Evolutionary conservation across 1,140 invertebrate genomes (phyloP), one percentile per base, ranked within the genome.

Genomic region (Atta texana): DNA sequence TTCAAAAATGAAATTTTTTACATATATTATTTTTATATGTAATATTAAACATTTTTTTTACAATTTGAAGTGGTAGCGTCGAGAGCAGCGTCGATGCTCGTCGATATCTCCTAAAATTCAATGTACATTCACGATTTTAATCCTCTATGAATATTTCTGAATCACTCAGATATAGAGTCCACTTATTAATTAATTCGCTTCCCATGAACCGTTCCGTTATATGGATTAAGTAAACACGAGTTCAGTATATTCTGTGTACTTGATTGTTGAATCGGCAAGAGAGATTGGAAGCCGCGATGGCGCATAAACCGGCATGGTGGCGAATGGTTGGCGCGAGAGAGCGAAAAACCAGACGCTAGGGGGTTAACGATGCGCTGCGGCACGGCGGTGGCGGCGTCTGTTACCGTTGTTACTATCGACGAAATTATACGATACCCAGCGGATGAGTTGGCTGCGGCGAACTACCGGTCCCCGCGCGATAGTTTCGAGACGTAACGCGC

Each of bases 391-490:
- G 44, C 8, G 34, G 74, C n/a, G 21, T 53, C 57, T 78, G 78
- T 72, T 81, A 72, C 51, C 51, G 78, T 78, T 78, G 78, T 71
- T 81, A 8, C 78, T 81, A 81, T 81, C 78, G 66, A 57, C 49
- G 16, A 81, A 81, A 81, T 81, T 81, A n/a, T n/a, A 81, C 51
- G 78, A 81, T 81, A 81, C 78, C 51, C 66, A 71, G 34, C 66
- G 78, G 66, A 10, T 2, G 31, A 49, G 57, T 77, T 34, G 34
- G 34, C 31, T 57, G 49, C 64, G 64, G 77, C 66, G 31, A 81
- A 81, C 78, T 71, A 34, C 61, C 21, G 76, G 71, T 81, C 78
- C 66, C 66, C 66, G 78, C 28, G 51, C 78, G 51, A 81, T 81
- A 71, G 51, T 81, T 81, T 72, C 78, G 64, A 71, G 78, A 81